Evolutionary conservation across 2,113 vertebrate genomes (phyloP).

Genomic region (Numenius arquata): DNA sequence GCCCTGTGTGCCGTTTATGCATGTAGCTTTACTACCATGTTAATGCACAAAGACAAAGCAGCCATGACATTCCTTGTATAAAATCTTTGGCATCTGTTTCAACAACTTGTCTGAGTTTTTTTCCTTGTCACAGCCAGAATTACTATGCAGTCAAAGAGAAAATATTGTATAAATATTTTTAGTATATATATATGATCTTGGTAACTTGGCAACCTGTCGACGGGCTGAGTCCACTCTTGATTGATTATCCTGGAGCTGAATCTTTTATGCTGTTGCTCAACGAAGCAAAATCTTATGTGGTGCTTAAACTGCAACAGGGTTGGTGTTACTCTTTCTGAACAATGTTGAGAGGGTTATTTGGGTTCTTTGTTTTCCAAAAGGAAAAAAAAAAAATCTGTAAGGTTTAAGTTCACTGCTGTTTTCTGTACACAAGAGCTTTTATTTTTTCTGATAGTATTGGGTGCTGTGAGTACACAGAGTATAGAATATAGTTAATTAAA

Average conservation of each 20-base stretch:
- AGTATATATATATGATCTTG: background rate
- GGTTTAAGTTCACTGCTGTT: background rate
- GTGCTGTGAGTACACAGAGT: background rate
- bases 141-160: background rate
- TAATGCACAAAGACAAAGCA: conserved; percentile 64
- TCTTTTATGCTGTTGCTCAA: background rate
- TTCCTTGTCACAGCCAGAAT: background rate
- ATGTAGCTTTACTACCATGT: conserved; percentile 63
- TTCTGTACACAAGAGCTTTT: background rate
- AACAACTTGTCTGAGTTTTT: conserved; percentile 22
- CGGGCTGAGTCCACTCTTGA: background rate
- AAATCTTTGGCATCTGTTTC: conserved; percentile 52
- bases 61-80: conserved; percentile 66
- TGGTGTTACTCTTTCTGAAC: background rate
- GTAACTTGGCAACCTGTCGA: background rate
- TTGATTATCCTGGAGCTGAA: background rate
- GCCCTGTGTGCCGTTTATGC: conserved; percentile 53
- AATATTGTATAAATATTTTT: background rate
- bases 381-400: background rate
- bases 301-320: background rate
- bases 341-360: background rate
- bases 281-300: background rate
- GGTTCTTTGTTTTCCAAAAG: background rate
- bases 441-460: background rate
- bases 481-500: background rate